Evolutionary conservation across 2,797 vertebrate species (phyloP), one percentile per base, ranked within the genome.

Genomic region (Champsocephalus esox): DNA sequence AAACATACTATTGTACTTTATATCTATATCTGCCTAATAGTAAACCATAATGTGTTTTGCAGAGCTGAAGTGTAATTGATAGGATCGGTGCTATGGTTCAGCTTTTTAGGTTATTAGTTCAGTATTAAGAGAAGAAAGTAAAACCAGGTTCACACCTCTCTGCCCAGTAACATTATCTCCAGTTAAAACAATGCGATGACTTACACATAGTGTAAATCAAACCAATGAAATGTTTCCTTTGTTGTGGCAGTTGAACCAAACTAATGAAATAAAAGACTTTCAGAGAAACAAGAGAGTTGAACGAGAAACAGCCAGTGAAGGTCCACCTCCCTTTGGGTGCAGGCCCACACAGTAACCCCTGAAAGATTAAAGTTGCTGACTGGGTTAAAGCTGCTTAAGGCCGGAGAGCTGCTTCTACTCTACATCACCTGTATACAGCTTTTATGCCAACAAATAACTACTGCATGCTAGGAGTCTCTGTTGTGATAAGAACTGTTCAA

Each of bases 351-450:
- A 67, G 73, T 67, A 55, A 75, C 54, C 41, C 19, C 16, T 58
- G 58, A 70, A 76, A 87, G 91, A 93, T 94, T 92, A 93, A 78
- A 72, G 68, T 83, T 11, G 48, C 73, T 80, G 82, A 83, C 84
- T 54, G 70, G 57, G 84, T 80, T 79, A 92, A 94, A 93, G 88
- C 91, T 86, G 80, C 89, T 93, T 93, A 93, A 64, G 83, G 72
- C 54, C 1, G 28, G 80, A 80, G 77, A 88, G 89, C 82, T 87
- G 86, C 84, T 69, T 87, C 80, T 86, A 70, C 79, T 81, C 58
- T 61, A 32, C 50, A 73, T 78, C 73, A 80, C 64, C 75, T 83
- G 67, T 81, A 82, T 50, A 77, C 54, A 75, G 55, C 62, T 17
- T 84, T 50, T 57, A 16, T 50, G 48, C 49, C 10, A 68, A 71